Evolutionary conservation across 1,140 invertebrate genomes (phyloP), one percentile per base, ranked within the genome.

Genomic region (Yoshiicerus persimilis): DNA sequence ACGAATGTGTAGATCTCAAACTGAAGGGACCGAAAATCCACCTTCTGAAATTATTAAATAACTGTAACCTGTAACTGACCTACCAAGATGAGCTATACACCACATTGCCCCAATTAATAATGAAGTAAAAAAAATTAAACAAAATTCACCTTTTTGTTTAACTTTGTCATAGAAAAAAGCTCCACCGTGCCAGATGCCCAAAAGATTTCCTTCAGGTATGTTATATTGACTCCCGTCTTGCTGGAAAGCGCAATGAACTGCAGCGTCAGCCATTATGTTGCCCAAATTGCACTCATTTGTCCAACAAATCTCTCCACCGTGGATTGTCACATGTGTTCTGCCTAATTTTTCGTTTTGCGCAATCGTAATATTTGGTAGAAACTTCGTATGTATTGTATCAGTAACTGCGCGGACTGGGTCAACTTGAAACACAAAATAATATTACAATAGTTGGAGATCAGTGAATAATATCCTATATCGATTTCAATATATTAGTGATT

Each of bases 231-330:
- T 86, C 0, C 85, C n/a, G 8, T 87, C 27, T 23, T 30, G 5
- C 34, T 85, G 41, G 25, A 86, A 84, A 16, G 70, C 87, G 39
- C 87, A 88, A n/a, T 88, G 85, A 13, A 89, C 47, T 13, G 85
- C 80, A 23, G 89, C 84, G 30, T 89, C 87, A 3, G 89, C 80
- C 38, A 89, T 62, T 0, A 89, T 23, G 66, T 89, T 89, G 8
- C 89, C 89, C 27, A 89, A 38, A 64, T 89, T 89, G 62, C 89
- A 89, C 27, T 89, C 89, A 1, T 86, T 38, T 16, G 23, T 41
- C 88, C 86, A 87, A 38, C 88, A 89, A 16, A 36, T 5, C 0
- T 70, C n/a, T n/a, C 77, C 88, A 8, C 88, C 88, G 36, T 86
- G 30, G 23, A 89, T 30, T 36, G 38, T 77, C 1, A 89, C 66